phyloP scores from a whole-genome alignment of 1,140 invertebrate species.

The Trachelipus rathkii region DNA sequence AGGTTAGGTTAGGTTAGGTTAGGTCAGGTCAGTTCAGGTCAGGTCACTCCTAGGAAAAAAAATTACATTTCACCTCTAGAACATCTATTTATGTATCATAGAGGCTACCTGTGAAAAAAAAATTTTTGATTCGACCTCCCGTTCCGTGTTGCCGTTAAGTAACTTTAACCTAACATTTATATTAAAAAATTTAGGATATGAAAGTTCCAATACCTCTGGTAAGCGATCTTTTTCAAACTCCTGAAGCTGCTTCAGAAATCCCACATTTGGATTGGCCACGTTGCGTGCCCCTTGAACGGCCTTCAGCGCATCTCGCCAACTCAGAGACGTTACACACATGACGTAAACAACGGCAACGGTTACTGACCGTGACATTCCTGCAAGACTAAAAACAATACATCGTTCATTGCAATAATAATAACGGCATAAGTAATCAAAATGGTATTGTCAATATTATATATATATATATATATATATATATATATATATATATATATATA shows the following conservation, averaged over 20 bases:
- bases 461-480: background rate
- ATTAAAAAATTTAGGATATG: no score
- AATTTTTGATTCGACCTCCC: no score
- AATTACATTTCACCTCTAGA: no score
- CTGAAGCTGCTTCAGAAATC: constrained; percentile 89
- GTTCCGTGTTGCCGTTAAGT: no score
- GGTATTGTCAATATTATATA: no score
- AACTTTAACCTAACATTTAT: no score
- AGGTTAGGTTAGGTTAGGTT: no score
- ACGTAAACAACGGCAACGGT: constrained; percentile 91
- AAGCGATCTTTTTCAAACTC: constrained; percentile 82
- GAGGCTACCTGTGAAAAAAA: no score
- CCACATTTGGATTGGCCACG: constrained; percentile 90
- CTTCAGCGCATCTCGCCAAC: constrained; percentile 88
- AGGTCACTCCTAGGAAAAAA: no score
- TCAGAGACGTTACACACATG: constrained; percentile 86
- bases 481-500: background rate
- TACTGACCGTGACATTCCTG: constrained; percentile 92
- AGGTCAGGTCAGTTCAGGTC: constrained; percentile 10
- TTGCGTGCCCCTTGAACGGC: constrained; percentile 82
- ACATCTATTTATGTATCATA: no score
- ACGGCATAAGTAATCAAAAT: constrained; percentile 2
- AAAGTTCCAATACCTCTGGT: constrained; percentile 74
- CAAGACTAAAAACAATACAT: constrained; percentile 66
- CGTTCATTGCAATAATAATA: background rate